Percentiles rank a stretch among this genome's conserved stretches.
phyloP scores from a whole-genome alignment of 2,888 invertebrate genomes.

The Sphaerophoria rueppellii region DNA sequence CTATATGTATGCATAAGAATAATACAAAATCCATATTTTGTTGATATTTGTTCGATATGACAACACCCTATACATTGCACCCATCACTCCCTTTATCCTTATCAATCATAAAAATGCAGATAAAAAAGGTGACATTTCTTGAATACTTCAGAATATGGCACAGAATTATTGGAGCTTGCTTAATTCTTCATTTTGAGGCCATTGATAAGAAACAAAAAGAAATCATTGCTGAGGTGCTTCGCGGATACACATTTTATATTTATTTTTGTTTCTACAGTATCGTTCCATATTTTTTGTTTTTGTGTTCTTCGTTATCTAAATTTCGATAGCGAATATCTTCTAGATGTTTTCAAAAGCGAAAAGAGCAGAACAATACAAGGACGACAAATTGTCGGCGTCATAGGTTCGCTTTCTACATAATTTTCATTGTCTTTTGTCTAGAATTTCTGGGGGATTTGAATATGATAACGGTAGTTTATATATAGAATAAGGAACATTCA shows the following conservation, averaged over 20 bases:
- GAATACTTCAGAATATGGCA: conserved; percentile 31
- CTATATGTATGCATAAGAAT: not conserved
- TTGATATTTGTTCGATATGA: not conserved
- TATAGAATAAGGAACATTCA: conserved; percentile 14
- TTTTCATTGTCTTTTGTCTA: conserved; percentile 29
- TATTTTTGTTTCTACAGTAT: not conserved
- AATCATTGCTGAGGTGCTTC: conserved; percentile 29
- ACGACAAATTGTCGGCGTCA: conserved; percentile 56
- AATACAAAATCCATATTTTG: not conserved
- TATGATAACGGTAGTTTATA: conserved; percentile 1
- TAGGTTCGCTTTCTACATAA: conserved; percentile 30
- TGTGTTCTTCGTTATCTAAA: conserved; percentile 11
- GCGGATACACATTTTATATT: conserved; percentile 25
- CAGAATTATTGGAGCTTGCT: conserved; percentile 18
- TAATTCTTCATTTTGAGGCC: conserved; percentile 3
- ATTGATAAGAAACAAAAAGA: conserved; percentile 10
- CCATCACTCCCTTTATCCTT: not conserved
- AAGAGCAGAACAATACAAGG: conserved; percentile 28
- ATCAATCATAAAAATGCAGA: not conserved
- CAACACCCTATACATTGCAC: not conserved
- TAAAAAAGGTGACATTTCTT: conserved; percentile 23
- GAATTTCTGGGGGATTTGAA: conserved; percentile 20
- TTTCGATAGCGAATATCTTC: conserved; percentile 9
- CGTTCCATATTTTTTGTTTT: not conserved
- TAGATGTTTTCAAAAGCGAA: conserved; percentile 28